phyloP scores from a whole-genome alignment of 2,888 invertebrate species.

The Pristionchus maxplancki region DNA sequence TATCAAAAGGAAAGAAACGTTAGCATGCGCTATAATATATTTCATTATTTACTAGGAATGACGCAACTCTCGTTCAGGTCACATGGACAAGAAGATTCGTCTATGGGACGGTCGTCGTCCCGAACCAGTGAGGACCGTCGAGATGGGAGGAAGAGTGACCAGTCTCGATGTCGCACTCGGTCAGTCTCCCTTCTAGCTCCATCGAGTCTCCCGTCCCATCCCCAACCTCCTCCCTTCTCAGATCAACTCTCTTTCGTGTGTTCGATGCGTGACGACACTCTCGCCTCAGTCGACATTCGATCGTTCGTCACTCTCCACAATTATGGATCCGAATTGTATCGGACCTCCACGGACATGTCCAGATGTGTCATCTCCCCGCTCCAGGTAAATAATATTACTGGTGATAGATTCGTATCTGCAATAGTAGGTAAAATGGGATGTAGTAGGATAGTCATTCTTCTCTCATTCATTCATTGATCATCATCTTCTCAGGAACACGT shows the following conservation, averaged over 20 bases:
- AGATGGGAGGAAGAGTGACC: slow-evolving; percentile 92
- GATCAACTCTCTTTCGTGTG: slow-evolving; percentile 81
- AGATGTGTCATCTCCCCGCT: slow-evolving; percentile 64
- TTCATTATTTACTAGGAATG: not conserved
- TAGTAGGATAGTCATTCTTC: not conserved
- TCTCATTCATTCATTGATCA: not conserved
- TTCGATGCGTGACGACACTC: slow-evolving; percentile 94
- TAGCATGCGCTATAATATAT: too few relatives aligned
- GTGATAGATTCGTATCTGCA: too few relatives aligned
- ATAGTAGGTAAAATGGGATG: not conserved
- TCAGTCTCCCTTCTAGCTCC: too few relatives aligned
- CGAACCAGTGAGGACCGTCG: slow-evolving; percentile 85
- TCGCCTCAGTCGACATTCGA: slow-evolving; percentile 93
- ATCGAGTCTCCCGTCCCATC: too few relatives aligned
- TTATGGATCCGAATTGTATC: slow-evolving; percentile 94
- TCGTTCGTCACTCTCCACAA: slow-evolving; percentile 91
- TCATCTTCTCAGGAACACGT: slow-evolving; percentile 76
- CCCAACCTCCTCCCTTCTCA: not conserved
- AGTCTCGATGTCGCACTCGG: slow-evolving; percentile 78
- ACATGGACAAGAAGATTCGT: slow-evolving; percentile 96
- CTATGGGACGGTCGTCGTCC: slow-evolving; percentile 95
- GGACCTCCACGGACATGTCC: slow-evolving; percentile 67
- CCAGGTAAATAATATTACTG: slow-evolving; percentile 37
- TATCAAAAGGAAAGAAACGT: too few relatives aligned
- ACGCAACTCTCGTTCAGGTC: slow-evolving; percentile 87